phyloP scores from a whole-genome alignment of 2,113 vertebrate genomes.

The Pogona vitticeps region DNA sequence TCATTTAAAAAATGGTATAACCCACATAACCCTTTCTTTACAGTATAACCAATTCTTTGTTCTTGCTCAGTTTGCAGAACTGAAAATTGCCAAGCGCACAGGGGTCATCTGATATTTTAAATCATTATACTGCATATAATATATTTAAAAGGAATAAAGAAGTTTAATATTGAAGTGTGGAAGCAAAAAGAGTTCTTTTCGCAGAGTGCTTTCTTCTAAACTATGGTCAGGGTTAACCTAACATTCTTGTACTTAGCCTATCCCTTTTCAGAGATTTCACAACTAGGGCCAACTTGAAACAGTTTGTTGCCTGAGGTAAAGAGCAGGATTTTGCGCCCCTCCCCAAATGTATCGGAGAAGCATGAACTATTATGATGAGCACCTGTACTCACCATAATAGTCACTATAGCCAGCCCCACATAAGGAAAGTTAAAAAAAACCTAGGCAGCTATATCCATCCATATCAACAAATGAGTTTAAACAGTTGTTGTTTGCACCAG shows the following conservation, averaged over 20 bases:
- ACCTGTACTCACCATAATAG: no score
- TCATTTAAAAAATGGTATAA: background rate
- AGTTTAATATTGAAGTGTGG: background rate
- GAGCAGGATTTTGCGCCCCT: background rate
- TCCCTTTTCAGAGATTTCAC: background rate
- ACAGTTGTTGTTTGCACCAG: no score
- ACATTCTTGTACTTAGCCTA: no score
- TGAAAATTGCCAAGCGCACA: background rate
- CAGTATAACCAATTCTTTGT: slow-evolving; percentile 36
- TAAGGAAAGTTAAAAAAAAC: no score
- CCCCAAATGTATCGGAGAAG: no score
- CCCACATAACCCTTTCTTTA: slow-evolving; percentile 20
- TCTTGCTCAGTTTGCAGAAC: slow-evolving; percentile 14
- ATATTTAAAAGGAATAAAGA: background rate
- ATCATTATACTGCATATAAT: no score
- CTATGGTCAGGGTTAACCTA: background rate
- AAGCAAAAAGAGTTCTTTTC: background rate
- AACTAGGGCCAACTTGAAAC: background rate
- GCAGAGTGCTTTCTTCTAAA: background rate
- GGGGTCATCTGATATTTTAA: background rate
- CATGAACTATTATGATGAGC: no score
- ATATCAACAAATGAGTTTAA: no score
- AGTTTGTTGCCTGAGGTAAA: background rate
- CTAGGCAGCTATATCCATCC: no score
- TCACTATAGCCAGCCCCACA: no score